Evolutionary conservation across 2,113 vertebrate genomes (phyloP).

Genomic region (Acanthisitta chloris): DNA sequence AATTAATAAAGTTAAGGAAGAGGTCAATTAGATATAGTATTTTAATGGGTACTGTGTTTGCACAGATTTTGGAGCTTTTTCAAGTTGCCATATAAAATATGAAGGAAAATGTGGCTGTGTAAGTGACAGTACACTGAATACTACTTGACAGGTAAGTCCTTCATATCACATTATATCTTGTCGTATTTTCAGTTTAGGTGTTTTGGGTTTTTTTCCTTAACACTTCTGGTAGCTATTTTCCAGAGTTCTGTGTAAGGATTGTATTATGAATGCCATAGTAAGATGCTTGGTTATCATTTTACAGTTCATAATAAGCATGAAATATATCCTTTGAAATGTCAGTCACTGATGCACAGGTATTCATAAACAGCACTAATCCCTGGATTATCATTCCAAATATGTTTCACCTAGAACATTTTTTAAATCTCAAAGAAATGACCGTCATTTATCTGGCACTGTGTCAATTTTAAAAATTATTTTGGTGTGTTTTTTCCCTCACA

Average conservation of each 20-base stretch:
- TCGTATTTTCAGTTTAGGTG: not conserved
- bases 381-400: not conserved
- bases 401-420: not conserved
- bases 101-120: not conserved
- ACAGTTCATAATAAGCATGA: not conserved
- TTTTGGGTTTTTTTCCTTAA: not conserved
- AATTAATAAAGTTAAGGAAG: not conserved
- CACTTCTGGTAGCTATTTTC: not conserved
- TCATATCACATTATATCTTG: not conserved
- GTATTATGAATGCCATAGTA: not conserved
- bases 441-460: not conserved
- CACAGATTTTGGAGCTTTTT: not conserved
- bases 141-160: not conserved
- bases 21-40: not conserved
- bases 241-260: not conserved
- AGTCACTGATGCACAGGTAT: not conserved
- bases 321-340: not conserved
- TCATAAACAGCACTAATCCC: not conserved
- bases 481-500: not conserved
- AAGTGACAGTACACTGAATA: not conserved
- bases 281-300: not conserved
- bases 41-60: not conserved
- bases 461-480: not conserved
- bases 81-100: not conserved
- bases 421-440: not conserved